These are phyloP conservation scores for Luffia ferchaultella DNA, from an alignment of 2,888 invertebrate genomes.

Conservation along the genomic window DNA sequence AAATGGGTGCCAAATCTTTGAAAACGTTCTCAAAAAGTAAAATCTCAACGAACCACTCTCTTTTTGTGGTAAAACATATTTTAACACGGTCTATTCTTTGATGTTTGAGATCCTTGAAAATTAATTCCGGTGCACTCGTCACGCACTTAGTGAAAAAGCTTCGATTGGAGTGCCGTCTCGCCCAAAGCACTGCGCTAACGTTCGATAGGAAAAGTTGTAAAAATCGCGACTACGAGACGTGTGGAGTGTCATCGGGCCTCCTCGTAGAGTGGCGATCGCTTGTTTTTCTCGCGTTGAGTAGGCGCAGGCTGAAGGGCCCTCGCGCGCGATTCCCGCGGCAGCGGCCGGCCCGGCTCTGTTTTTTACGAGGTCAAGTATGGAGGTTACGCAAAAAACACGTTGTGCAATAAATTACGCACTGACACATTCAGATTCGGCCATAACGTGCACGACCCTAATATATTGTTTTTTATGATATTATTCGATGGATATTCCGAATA, in stretches of 20 bases:
- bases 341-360: slow-evolving; percentile 40
- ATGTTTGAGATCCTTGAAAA: neutral
- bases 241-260: slow-evolving; percentile 60
- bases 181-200: neutral
- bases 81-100: too few species aligned
- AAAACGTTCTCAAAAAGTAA: too few species aligned
- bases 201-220: slow-evolving; percentile 54
- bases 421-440: slow-evolving; percentile 63
- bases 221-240: slow-evolving; percentile 63
- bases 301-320: slow-evolving; percentile 39
- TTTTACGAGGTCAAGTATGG: slow-evolving; percentile 64
- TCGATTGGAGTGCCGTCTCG: neutral
- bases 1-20: too few species aligned
- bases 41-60: too few species aligned
- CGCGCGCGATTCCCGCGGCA: slow-evolving; percentile 39
- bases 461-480: slow-evolving; percentile 46
- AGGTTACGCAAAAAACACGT: slow-evolving; percentile 56
- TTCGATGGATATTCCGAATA: neutral
- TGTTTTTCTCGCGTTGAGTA: slow-evolving; percentile 59
- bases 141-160: neutral
- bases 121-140: neutral
- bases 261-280: slow-evolving; percentile 60
- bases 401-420: slow-evolving; percentile 61
- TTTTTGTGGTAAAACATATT: too few species aligned
- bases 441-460: slow-evolving; percentile 57